Evolutionary conservation across 2,113 vertebrate species (phyloP).

Genomic region (Thunnus thynnus): DNA sequence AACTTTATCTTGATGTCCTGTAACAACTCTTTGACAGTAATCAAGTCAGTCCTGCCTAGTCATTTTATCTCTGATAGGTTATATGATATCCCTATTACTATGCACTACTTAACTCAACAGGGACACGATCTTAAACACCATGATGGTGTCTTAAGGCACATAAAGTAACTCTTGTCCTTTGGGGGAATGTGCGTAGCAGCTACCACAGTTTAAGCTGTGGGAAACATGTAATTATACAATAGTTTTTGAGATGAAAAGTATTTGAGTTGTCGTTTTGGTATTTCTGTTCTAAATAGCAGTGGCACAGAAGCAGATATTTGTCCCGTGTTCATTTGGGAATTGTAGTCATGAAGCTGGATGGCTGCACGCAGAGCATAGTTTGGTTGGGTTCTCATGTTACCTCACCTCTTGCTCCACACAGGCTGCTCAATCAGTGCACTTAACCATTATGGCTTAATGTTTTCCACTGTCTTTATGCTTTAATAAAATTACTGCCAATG

Average conservation of each 20-base stretch:
- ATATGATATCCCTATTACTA: conserved; percentile 66
- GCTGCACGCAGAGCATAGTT: conserved; percentile 76
- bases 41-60: conserved; percentile 59
- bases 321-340: conserved; percentile 53
- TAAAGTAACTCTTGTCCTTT: conserved; percentile 43
- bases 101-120: conserved; percentile 54
- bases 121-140: conserved; percentile 55
- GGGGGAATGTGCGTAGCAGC: conserved; percentile 37
- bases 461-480: conserved; percentile 50
- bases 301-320: conserved; percentile 21
- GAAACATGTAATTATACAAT: conserved; percentile 31
- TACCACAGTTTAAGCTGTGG: conserved; percentile 30
- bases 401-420: conserved; percentile 66
- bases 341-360: conserved; percentile 61
- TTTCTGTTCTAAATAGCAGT: conserved; percentile 6
- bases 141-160: conserved; percentile 38
- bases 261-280: conserved; percentile 47
- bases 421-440: conserved; percentile 69
- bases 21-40: conserved; percentile 50
- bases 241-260: conserved; percentile 4
- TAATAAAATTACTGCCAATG: conserved; percentile 67
- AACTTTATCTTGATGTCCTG: conserved; percentile 43
- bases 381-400: conserved; percentile 78
- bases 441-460: conserved; percentile 60
- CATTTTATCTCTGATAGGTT: conserved; percentile 66